Evolutionary conservation across 2,797 vertebrate species (phyloP).

Genomic region (Knipowitschia caucasica): DNA sequence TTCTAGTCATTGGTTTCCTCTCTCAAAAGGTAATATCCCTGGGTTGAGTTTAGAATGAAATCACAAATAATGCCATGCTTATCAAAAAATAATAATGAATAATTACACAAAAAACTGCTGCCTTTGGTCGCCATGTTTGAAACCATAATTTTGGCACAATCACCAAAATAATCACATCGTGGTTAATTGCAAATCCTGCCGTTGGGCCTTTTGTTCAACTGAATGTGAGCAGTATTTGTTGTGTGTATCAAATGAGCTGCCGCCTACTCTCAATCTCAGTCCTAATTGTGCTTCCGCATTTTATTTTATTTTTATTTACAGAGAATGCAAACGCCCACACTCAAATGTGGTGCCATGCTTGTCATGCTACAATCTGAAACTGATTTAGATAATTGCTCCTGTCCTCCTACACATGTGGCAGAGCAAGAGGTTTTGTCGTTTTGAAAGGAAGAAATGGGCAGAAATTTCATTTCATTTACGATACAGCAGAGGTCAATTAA

Average conservation of each 20-base stretch:
- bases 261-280: constrained; percentile 18
- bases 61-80: too few relatives aligned
- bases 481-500: too few relatives aligned
- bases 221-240: constrained; percentile 2
- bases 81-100: too few relatives aligned
- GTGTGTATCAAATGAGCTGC: constrained; percentile 2
- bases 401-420: constrained; percentile 6
- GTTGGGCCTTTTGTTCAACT: background rate
- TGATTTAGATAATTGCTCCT: constrained; percentile 5
- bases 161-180: background rate
- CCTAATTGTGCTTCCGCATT: constrained; percentile 21
- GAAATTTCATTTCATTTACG: background rate
- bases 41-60: too few relatives aligned
- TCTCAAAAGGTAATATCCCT: too few relatives aligned
- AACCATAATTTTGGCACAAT: background rate
- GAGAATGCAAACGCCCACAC: constrained; percentile 19
- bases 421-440: constrained; percentile 1
- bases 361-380: constrained; percentile 2
- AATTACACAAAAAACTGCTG: background rate
- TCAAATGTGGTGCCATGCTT: constrained; percentile 14
- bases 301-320: constrained; percentile 14
- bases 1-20: too few relatives aligned
- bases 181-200: background rate
- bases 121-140: too few relatives aligned
- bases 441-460: too few relatives aligned